These are phyloP conservation scores for Dendronephthya gigantea DNA, from an alignment of 64 coral and sea anemone genomes.

Conservation along the genomic window DNA sequence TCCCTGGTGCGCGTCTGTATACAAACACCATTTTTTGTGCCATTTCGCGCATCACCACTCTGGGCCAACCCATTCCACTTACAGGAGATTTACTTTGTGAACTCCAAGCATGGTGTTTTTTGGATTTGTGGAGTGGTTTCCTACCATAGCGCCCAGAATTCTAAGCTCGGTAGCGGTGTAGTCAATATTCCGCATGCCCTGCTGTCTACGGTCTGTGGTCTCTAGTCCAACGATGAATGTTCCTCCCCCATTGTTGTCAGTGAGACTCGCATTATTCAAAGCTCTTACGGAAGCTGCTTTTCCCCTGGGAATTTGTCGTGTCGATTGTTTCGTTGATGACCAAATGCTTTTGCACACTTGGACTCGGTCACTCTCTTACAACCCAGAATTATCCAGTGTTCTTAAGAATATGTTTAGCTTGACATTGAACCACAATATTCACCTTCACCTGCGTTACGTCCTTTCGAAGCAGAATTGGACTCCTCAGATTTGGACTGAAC, in stretches of 20 bases:
- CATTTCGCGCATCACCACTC: background rate
- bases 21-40: background rate
- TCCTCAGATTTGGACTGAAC: too few species aligned
- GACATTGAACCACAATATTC: background rate
- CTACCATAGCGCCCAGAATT: conserved; percentile 7
- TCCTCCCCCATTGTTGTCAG: background rate
- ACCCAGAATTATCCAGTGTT: background rate
- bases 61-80: background rate
- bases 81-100: background rate
- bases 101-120: conserved; percentile 10
- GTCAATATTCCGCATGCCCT: background rate
- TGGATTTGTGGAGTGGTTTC: background rate
- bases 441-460: background rate
- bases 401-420: background rate
- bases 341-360: background rate
- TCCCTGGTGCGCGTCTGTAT: conserved; percentile 32
- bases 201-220: background rate
- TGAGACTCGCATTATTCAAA: conserved; percentile 27
- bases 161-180: background rate
- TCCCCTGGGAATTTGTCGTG: background rate
- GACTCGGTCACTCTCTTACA: background rate
- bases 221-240: background rate
- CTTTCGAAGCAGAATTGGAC: too few species aligned
- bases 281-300: background rate
- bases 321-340: background rate